Conservation (phyloP, 2,888 invertebrate genomes). For the Hyposoter didymator region DNA sequence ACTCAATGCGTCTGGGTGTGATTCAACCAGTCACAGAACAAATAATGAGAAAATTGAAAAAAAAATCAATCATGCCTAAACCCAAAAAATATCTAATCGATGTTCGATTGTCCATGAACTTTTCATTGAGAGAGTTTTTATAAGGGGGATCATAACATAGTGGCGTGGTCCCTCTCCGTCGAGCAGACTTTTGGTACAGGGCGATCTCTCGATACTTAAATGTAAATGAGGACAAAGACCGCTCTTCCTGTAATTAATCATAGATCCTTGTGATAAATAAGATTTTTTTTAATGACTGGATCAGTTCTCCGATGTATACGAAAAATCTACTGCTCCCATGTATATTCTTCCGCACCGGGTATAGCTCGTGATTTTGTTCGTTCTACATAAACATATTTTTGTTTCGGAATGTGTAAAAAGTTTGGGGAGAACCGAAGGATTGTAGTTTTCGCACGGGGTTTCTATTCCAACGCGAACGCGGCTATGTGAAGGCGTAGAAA, state of each 20-base stretch:
- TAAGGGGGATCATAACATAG: neutral
- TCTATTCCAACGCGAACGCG: conserved; percentile 29
- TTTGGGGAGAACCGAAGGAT: conserved; percentile 34
- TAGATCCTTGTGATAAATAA: neutral
- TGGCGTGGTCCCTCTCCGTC: neutral
- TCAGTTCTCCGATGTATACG: neutral
- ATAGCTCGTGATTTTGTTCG: conserved; percentile 26
- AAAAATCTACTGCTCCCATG: conserved; percentile 18
- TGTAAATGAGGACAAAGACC: neutral
- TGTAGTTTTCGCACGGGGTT: conserved; percentile 60
- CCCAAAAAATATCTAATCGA: neutral
- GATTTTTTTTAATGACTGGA: neutral
- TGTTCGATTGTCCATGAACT: neutral
- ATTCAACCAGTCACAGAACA: too few species aligned
- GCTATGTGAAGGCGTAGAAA: conserved; percentile 53
- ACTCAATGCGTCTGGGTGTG: too few species aligned
- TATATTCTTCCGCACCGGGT: neutral
- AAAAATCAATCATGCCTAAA: neutral
- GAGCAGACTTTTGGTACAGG: neutral
- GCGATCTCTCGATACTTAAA: conserved; percentile 1
- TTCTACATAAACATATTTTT: neutral
- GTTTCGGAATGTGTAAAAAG: conserved; percentile 11
- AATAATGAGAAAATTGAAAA: too few species aligned
- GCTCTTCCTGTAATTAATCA: neutral
- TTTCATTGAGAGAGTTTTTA: neutral